phyloP scores from a whole-genome alignment of 2,113 vertebrate species.

The Ursus arctos region DNA sequence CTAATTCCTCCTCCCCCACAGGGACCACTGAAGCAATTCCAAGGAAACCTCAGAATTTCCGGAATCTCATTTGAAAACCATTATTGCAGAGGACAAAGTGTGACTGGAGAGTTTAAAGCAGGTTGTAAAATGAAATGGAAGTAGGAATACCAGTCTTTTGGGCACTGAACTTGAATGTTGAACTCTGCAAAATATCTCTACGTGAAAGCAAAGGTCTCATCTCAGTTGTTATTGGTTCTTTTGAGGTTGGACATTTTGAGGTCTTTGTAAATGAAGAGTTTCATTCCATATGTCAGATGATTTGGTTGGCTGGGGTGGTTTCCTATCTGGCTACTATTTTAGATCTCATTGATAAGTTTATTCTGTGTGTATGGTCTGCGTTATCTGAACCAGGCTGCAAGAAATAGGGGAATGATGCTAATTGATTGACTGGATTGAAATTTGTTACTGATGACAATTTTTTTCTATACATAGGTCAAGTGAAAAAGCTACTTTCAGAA shows the following conservation, averaged over 20 bases:
- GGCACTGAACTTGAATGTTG: not conserved
- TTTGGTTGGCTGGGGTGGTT: not conserved
- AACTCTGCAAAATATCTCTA: not conserved
- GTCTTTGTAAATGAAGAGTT: constrained; percentile 6
- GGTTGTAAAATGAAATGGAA: not conserved
- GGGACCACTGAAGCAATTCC: not conserved
- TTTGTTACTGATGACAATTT: not conserved
- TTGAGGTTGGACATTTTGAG: not conserved
- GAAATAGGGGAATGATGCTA: not conserved
- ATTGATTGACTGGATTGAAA: not conserved
- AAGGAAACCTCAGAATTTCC: not conserved
- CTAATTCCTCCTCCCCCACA: not conserved
- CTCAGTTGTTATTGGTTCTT: not conserved
- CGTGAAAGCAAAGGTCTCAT: not conserved
- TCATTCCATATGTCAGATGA: not conserved
- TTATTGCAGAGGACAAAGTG: not conserved
- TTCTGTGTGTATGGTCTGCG: not conserved
- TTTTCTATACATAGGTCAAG: not conserved
- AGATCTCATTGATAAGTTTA: not conserved
- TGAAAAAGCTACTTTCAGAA: not conserved
- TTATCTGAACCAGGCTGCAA: not conserved
- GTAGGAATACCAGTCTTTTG: not conserved
- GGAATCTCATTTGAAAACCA: not conserved
- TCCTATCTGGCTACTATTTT: not conserved
- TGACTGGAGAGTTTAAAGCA: not conserved